phyloP scores from a whole-genome alignment of 2,113 vertebrate genomes.

The Gallinago media region DNA sequence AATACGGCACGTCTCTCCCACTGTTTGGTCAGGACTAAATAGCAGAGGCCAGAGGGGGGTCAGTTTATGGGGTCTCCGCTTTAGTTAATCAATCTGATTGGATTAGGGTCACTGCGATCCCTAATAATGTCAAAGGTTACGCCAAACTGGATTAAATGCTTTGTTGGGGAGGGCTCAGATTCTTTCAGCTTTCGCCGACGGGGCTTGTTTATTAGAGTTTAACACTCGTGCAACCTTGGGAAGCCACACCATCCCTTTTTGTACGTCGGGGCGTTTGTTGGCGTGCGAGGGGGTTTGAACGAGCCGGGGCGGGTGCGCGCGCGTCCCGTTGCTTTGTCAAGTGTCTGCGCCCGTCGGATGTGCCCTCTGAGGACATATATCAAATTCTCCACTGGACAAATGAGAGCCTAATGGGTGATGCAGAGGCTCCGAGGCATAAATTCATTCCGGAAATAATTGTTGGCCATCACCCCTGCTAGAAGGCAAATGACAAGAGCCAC shows the following conservation, averaged over 20 bases:
- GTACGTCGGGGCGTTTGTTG: neutral
- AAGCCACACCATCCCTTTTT: neutral
- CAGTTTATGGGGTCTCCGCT: slow-evolving; percentile 78
- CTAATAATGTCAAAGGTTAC: slow-evolving; percentile 96
- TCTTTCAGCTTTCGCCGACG: slow-evolving; percentile 45
- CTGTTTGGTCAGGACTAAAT: slow-evolving; percentile 80
- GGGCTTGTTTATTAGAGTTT: slow-evolving; percentile 76
- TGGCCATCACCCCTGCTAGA: fast-evolving
- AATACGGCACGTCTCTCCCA: slow-evolving; percentile 81
- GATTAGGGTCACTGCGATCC: slow-evolving; percentile 94
- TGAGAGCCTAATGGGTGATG: neutral
- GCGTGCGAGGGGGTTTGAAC: neutral
- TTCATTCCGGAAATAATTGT: neutral
- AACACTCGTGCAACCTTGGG: slow-evolving; percentile 56
- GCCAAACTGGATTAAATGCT: slow-evolving; percentile 88
- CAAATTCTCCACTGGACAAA: neutral
- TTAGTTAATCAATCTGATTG: slow-evolving; percentile 98
- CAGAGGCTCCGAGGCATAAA: neutral
- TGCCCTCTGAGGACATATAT: neutral
- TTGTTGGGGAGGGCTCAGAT: slow-evolving; percentile 78
- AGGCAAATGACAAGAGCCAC: neutral
- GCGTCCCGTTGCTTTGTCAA: neutral
- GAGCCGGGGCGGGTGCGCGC: neutral
- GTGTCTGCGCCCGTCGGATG: neutral
- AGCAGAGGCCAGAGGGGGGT: slow-evolving; percentile 74